A percentile compares a stretch with the other conserved stretches of the same genome.
Evolutionary conservation across 1,140 invertebrate genomes (phyloP).

Genomic region (Musca vetustissima): DNA sequence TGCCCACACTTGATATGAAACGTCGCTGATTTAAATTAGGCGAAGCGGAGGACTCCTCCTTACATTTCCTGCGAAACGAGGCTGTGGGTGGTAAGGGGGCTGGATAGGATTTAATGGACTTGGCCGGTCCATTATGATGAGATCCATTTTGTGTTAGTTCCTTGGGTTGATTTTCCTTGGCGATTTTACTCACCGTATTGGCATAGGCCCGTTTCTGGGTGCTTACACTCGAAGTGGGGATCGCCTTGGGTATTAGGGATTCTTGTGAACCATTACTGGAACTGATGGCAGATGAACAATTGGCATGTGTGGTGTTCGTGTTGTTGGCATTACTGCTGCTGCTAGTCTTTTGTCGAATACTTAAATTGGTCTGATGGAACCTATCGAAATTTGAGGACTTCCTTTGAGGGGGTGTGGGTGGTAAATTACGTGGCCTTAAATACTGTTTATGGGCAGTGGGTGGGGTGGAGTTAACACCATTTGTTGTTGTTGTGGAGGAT

Average conservation of each 20-base stretch:
- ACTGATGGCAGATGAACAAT: slow-evolving; percentile 18
- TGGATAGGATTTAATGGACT: slow-evolving; percentile 48
- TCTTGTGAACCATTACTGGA: slow-evolving; percentile 26
- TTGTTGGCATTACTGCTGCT: not conserved
- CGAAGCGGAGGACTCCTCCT: slow-evolving; percentile 27
- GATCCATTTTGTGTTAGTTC: slow-evolving; percentile 27
- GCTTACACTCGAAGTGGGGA: not conserved
- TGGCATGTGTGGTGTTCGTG: no score
- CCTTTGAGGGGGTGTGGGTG: slow-evolving; percentile 9
- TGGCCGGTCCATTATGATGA: not conserved
- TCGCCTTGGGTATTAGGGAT: slow-evolving; percentile 26
- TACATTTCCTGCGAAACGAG: slow-evolving; percentile 30
- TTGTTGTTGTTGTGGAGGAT: no score
- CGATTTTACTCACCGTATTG: slow-evolving; percentile 33
- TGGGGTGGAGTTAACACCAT: not conserved
- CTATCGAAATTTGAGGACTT: slow-evolving; percentile 27
- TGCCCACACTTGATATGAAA: slow-evolving; percentile 12
- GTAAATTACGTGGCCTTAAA: slow-evolving; percentile 28
- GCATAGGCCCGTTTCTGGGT: slow-evolving; percentile 51
- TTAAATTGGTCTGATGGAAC: slow-evolving; percentile 29
- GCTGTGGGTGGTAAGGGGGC: slow-evolving; percentile 43
- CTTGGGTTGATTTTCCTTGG: slow-evolving; percentile 45
- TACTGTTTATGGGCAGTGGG: slow-evolving; percentile 39
- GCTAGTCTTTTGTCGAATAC: slow-evolving; percentile 27
- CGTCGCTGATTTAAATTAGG: slow-evolving; percentile 28